Evolutionary conservation across 2,113 vertebrate genomes (phyloP).

Genomic region (Chelonoidis abingdonii): DNA sequence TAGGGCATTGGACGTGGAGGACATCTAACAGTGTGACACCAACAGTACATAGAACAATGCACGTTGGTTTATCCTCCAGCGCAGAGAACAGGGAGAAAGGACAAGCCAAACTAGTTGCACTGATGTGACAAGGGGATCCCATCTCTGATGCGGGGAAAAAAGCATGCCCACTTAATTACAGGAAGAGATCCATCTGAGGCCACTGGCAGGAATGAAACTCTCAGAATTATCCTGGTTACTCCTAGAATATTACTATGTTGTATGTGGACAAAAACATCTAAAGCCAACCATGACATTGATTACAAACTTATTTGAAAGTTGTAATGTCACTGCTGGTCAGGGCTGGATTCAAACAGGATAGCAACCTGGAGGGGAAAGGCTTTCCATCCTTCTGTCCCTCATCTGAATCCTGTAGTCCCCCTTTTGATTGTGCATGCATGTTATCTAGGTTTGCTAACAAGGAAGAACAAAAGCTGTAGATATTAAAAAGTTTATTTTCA

Average conservation of each 20-base stretch:
- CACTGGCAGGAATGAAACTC: accelerated
- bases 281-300: neutral
- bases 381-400: constrained; percentile 14
- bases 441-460: neutral
- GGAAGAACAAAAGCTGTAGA: neutral
- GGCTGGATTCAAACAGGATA: constrained; percentile 11
- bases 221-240: accelerated
- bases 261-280: neutral
- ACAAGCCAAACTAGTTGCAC: neutral
- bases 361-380: neutral
- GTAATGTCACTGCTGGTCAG: constrained; percentile 18
- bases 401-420: neutral
- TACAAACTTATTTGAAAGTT: neutral
- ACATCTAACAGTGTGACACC: neutral
- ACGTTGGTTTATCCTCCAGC: accelerated
- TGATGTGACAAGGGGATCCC: neutral
- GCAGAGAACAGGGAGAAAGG: neutral
- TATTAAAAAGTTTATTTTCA: constrained; percentile 8
- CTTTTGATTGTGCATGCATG: neutral
- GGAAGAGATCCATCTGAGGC: accelerated
- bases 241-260: neutral
- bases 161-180: neutral
- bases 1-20: neutral
- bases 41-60: accelerated
- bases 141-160: neutral